These are phyloP conservation scores for Halictus quadricinctus DNA, from an alignment of 2,888 invertebrate genomes.

Conservation along the genomic window DNA sequence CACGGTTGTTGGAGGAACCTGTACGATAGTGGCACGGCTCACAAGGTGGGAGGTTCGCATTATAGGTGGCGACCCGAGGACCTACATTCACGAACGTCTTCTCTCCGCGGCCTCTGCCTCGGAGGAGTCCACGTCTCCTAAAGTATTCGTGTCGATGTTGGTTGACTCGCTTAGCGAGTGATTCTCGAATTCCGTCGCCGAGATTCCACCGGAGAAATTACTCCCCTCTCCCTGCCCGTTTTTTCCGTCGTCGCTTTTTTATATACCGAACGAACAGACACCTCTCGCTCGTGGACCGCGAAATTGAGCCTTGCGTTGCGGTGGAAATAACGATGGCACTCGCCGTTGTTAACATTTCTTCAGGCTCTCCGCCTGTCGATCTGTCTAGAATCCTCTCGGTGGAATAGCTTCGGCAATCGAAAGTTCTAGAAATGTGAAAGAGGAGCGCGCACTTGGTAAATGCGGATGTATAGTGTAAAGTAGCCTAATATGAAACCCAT, in stretches of 20 bases:
- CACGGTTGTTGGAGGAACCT: conserved; percentile 57
- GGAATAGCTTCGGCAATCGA: neutral
- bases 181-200: conserved; percentile 66
- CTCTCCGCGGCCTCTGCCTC: conserved; percentile 42
- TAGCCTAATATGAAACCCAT: too few relatives aligned
- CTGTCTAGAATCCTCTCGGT: neutral
- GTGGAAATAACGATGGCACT: neutral
- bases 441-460: neutral
- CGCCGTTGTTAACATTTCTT: neutral
- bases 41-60: conserved; percentile 68
- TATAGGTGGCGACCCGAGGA: conserved; percentile 79
- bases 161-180: conserved; percentile 52
- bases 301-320: conserved; percentile 27
- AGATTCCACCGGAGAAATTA: conserved; percentile 69
- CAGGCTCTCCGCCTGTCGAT: neutral
- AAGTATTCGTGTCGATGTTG: conserved; percentile 65
- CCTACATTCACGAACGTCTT: conserved; percentile 76
- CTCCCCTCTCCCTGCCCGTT: conserved; percentile 19
- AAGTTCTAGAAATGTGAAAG: neutral
- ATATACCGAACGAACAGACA: neutral
- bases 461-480: neutral
- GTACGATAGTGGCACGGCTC: conserved; percentile 49
- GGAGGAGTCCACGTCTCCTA: conserved; percentile 41
- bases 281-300: conserved; percentile 30
- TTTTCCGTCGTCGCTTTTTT: neutral